Evolutionary conservation across 2,797 vertebrate species (phyloP).

Genomic region (Acomys russatus): DNA sequence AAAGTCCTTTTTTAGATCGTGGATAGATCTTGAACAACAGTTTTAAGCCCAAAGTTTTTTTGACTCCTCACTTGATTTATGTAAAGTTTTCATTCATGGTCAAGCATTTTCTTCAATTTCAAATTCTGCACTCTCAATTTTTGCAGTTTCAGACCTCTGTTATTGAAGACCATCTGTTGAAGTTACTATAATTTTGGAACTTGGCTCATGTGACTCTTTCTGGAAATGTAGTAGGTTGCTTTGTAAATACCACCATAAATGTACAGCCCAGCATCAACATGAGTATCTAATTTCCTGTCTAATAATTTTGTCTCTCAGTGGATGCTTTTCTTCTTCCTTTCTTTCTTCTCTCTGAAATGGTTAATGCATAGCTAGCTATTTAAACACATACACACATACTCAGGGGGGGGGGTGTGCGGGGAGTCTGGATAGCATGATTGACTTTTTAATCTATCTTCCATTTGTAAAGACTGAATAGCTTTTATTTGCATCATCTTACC

Average conservation of each 20-base stretch:
- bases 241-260: neutral
- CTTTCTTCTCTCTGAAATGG: neutral
- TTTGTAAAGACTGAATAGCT: neutral
- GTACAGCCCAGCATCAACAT: neutral
- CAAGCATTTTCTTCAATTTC: neutral
- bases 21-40: neutral
- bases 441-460: neutral
- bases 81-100: neutral
- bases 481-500: neutral
- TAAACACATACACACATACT: neutral
- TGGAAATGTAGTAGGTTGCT: neutral
- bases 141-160: neutral
- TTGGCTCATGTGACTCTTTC: neutral
- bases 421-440: neutral
- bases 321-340: no score
- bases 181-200: neutral
- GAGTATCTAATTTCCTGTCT: neutral
- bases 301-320: neutral
- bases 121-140: neutral
- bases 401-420: no score
- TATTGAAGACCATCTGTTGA: neutral
- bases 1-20: neutral
- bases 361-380: neutral
- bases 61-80: neutral
- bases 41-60: neutral